Percentiles rank a stretch among this genome's conserved stretches.
Evolutionary conservation across 2,888 invertebrate genomes (phyloP).

Genomic region (Anthrax anthrax): DNA sequence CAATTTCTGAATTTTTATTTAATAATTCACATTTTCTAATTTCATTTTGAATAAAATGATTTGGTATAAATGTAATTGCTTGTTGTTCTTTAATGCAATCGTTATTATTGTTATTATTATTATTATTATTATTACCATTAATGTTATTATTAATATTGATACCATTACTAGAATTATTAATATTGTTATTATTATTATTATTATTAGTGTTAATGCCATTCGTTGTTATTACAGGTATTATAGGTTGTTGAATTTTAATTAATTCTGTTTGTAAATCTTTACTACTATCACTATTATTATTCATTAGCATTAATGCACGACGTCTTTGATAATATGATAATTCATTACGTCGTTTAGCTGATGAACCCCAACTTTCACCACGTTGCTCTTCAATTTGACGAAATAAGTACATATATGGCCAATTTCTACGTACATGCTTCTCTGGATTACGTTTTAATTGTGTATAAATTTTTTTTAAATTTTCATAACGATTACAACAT

Average conservation of each 20-base stretch:
- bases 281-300: constrained; percentile 14
- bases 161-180: not conserved
- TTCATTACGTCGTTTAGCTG: constrained; percentile 18
- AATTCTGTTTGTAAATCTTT: constrained; percentile 22
- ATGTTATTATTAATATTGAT: not conserved
- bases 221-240: constrained; percentile 22
- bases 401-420: constrained; percentile 17
- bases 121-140: not conserved
- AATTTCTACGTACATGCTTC: constrained; percentile 31
- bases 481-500: constrained; percentile 33
- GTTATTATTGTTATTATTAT: constrained; percentile 4
- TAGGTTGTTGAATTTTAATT: constrained; percentile 20
- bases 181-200: not conserved
- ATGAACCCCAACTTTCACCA: constrained; percentile 30
- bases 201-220: not conserved
- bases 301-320: constrained; percentile 24
- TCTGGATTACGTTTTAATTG: constrained; percentile 33
- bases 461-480: constrained; percentile 33
- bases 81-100: constrained; percentile 12
- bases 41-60: constrained; percentile 32
- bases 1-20: constrained; percentile 6
- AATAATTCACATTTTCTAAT: constrained; percentile 19
- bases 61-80: constrained; percentile 28
- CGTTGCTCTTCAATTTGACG: constrained; percentile 33
- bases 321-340: constrained; percentile 31